Conservation (phyloP, 2,113 vertebrate species). For the western clawed frog (Xenopus tropicalis) region DNA sequence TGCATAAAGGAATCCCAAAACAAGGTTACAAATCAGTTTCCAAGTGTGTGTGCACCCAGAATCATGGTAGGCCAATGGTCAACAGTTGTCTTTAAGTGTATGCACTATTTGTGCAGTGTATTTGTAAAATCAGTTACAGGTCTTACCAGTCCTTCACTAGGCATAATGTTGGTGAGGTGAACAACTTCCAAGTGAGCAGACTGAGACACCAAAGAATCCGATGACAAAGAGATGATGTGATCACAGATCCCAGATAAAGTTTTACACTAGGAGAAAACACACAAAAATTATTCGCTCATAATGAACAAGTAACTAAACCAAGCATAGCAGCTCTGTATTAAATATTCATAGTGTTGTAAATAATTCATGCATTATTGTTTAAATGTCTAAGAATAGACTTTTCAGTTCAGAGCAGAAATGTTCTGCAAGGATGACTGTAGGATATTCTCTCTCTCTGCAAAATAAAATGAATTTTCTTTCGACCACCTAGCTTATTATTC, state of each 20-base stretch:
- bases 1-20: too few species aligned
- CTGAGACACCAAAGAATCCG: conserved; percentile 82
- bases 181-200: conserved; percentile 81
- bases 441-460: neutral
- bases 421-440: neutral
- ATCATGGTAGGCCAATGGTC: too few species aligned
- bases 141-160: conserved; percentile 85
- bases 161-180: conserved; percentile 81
- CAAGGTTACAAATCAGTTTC: too few species aligned
- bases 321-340: conserved; percentile 7
- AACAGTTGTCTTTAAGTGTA: too few species aligned
- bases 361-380: conserved; percentile 27
- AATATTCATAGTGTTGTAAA: conserved; percentile 15
- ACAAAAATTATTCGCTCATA: neutral
- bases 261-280: conserved; percentile 76
- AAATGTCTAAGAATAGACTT: conserved; percentile 19
- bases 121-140: neutral
- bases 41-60: too few species aligned
- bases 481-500: neutral
- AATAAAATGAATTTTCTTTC: neutral
- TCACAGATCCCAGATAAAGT: conserved; percentile 88
- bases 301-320: conserved; percentile 9
- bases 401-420: conserved; percentile 2
- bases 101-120: too few species aligned
- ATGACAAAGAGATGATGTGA: conserved; percentile 89